A percentile compares a stretch with the other conserved stretches of the same genome.
Evolutionary conservation across 2,797 vertebrate genomes (phyloP).

Genomic region (Acropternis orthonyx): DNA sequence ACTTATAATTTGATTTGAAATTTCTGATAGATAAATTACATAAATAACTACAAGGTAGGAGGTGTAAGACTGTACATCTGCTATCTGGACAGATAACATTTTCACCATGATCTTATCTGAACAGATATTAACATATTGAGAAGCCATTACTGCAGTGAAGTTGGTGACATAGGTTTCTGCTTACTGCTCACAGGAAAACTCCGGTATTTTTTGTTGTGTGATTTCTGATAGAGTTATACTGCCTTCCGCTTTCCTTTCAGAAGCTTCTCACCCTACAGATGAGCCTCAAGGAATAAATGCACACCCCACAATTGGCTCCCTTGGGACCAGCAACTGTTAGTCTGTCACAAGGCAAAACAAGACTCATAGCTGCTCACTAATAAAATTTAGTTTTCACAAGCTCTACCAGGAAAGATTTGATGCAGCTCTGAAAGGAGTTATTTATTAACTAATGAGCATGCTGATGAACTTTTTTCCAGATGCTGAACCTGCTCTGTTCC

Average conservation of each 20-base stretch:
- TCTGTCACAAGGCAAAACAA: neutral
- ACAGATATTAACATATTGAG: neutral
- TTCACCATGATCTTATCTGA: neutral
- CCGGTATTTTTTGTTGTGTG: neutral
- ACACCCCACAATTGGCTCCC: rapidly evolving
- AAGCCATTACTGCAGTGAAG: neutral
- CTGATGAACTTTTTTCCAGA: neutral
- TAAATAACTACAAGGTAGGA: neutral
- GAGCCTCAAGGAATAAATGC: rapidly evolving
- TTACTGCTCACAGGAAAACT: neutral
- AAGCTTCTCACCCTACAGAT: neutral
- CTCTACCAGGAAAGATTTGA: neutral
- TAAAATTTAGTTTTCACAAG: neutral
- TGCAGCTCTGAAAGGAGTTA: neutral
- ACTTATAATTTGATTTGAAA: neutral
- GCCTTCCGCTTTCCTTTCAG: neutral
- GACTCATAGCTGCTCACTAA: neutral
- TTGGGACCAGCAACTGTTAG: neutral
- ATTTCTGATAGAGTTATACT: neutral
- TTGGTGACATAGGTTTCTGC: neutral
- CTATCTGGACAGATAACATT: neutral
- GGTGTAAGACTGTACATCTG: neutral
- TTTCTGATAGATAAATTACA: neutral
- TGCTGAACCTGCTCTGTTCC: neutral
- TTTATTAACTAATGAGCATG: neutral